phyloP scores from a whole-genome alignment of 2,113 vertebrate species.

The Aptenodytes patagonicus region DNA sequence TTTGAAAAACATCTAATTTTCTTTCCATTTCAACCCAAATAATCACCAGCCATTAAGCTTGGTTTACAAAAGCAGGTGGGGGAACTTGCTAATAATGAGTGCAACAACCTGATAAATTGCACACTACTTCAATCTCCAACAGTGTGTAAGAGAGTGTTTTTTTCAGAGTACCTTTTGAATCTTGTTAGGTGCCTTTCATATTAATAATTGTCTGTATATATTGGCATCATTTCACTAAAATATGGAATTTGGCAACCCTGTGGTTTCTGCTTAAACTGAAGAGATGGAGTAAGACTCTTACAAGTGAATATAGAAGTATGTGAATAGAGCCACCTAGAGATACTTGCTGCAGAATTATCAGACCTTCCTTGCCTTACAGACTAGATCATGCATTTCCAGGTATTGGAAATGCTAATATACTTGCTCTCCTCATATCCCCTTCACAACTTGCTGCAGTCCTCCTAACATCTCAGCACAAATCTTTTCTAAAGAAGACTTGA shows the following conservation, averaged over 20 bases:
- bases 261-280: neutral
- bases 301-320: neutral
- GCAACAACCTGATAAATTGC: neutral
- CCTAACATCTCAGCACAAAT: neutral
- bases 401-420: neutral
- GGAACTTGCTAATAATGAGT: neutral
- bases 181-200: neutral
- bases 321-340: conserved; percentile 55
- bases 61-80: neutral
- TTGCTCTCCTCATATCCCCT: neutral
- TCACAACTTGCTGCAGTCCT: neutral
- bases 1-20: neutral
- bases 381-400: neutral
- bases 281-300: neutral
- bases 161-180: neutral
- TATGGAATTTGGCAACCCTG: neutral
- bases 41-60: neutral
- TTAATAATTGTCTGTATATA: neutral
- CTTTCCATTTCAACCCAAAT: neutral
- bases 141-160: neutral
- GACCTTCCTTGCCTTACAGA: neutral
- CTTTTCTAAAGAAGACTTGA: neutral
- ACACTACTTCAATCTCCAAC: neutral
- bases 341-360: neutral
- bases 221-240: neutral